Evolutionary conservation across 2,113 vertebrate genomes (phyloP).

Genomic region (Oostethus manadensis): DNA sequence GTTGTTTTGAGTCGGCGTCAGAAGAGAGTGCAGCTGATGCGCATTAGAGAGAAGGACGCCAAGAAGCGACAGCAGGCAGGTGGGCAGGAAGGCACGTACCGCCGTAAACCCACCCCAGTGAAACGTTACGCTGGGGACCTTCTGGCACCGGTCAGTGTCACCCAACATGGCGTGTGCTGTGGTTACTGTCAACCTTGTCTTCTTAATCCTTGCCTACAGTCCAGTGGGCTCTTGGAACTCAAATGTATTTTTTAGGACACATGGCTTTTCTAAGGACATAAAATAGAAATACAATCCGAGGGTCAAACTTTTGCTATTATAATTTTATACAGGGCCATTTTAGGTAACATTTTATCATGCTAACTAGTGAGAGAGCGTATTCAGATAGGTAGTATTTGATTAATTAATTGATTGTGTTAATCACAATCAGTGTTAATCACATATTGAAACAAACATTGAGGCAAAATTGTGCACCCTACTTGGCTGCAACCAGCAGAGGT

Average conservation of each 20-base stretch:
- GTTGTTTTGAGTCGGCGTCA: constrained; percentile 78
- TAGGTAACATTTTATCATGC: no score
- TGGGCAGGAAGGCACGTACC: constrained; percentile 76
- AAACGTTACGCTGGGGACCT: constrained; percentile 81
- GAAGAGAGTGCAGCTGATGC: constrained; percentile 82
- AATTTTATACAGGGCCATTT: no score
- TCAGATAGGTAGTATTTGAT: no score
- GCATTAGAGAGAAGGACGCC: constrained; percentile 79
- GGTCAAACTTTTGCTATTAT: no score
- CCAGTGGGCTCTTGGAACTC: not conserved
- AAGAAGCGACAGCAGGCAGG: constrained; percentile 75
- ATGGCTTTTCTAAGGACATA: not conserved
- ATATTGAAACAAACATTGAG: no score
- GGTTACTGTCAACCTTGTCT: constrained; percentile 7
- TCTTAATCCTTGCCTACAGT: not conserved
- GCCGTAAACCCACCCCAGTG: constrained; percentile 72
- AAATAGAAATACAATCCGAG: not conserved
- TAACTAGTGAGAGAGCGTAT: no score
- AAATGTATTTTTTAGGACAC: not conserved
- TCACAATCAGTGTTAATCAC: no score
- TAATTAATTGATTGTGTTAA: no score
- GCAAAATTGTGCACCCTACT: no score
- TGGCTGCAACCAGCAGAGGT: no score
- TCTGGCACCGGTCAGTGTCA: constrained; percentile 81
- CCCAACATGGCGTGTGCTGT: constrained; percentile 46